Evolutionary conservation across 2,797 vertebrate species (phyloP).

Genomic region (Parambassis ranga): DNA sequence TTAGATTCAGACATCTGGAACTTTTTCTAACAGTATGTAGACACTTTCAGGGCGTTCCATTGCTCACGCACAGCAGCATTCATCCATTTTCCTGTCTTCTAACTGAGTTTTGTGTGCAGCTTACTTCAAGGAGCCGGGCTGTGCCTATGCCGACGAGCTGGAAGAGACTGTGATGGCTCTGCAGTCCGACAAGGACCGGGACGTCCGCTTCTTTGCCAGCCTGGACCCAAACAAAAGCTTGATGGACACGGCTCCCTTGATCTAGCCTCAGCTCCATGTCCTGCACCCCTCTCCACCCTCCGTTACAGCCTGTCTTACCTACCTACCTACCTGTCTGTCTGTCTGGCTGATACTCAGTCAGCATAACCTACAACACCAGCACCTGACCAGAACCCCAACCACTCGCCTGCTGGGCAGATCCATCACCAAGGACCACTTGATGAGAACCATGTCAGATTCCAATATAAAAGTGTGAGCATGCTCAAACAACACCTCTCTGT

Average conservation of each 20-base stretch:
- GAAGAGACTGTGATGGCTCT: slow-evolving; percentile 87
- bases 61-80: no score
- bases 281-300: neutral
- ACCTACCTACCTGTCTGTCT: slow-evolving; percentile 57
- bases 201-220: slow-evolving; percentile 90
- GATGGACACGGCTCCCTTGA: slow-evolving; percentile 79
- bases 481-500: slow-evolving; percentile 30
- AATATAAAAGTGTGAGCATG: slow-evolving; percentile 21
- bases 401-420: slow-evolving; percentile 55
- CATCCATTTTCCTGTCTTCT: neutral
- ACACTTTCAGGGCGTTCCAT: no score
- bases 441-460: slow-evolving; percentile 32
- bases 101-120: slow-evolving; percentile 60
- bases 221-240: slow-evolving; percentile 81
- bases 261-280: slow-evolving; percentile 57
- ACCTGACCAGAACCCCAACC: slow-evolving; percentile 60
- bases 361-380: slow-evolving; percentile 68
- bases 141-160: slow-evolving; percentile 87
- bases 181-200: slow-evolving; percentile 89
- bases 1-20: no score
- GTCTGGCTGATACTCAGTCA: slow-evolving; percentile 62
- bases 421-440: slow-evolving; percentile 43
- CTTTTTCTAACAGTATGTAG: no score
- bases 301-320: slow-evolving; percentile 53
- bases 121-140: slow-evolving; percentile 89